Conservation (phyloP, 2,888 invertebrate species). For the Vannuccia rotundouncinata region DNA sequence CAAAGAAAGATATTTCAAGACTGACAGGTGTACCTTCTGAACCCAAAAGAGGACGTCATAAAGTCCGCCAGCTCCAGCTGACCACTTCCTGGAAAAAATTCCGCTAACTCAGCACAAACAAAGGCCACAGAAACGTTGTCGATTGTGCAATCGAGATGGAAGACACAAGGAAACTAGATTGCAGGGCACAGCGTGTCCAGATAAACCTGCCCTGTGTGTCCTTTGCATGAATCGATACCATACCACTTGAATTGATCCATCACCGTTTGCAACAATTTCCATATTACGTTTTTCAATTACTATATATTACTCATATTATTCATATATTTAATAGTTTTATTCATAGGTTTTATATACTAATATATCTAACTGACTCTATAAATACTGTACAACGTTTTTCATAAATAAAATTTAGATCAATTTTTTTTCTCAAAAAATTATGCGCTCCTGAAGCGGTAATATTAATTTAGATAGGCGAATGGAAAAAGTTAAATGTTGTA, state of each 20-base stretch:
- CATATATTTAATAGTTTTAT: too few relatives aligned
- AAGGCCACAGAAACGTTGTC: slow-evolving; percentile 3
- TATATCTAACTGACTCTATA: too few relatives aligned
- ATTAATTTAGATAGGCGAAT: too few relatives aligned
- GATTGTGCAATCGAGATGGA: not conserved
- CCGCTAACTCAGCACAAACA: slow-evolving; percentile 11
- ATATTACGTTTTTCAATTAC: not conserved
- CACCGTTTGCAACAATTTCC: not conserved
- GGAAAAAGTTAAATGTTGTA: too few relatives aligned
- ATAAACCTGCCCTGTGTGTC: slow-evolving; percentile 12
- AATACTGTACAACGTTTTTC: too few relatives aligned
- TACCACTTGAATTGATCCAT: slow-evolving; percentile 24
- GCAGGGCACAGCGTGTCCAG: not conserved
- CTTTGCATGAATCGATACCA: slow-evolving; percentile 12
- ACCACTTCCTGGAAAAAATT: slow-evolving; percentile 15
- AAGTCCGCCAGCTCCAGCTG: not conserved
- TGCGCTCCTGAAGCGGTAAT: too few relatives aligned
- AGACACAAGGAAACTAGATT: not conserved
- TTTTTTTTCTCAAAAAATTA: too few relatives aligned
- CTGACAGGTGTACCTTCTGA: slow-evolving; percentile 1
- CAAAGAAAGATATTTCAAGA: not conserved
- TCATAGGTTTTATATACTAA: not conserved
- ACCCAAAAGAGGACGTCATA: slow-evolving; percentile 9
- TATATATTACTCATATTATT: not conserved
- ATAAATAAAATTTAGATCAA: too few relatives aligned